Conservation (phyloP, 2,113 vertebrate genomes). For the Dromas ardeola region DNA sequence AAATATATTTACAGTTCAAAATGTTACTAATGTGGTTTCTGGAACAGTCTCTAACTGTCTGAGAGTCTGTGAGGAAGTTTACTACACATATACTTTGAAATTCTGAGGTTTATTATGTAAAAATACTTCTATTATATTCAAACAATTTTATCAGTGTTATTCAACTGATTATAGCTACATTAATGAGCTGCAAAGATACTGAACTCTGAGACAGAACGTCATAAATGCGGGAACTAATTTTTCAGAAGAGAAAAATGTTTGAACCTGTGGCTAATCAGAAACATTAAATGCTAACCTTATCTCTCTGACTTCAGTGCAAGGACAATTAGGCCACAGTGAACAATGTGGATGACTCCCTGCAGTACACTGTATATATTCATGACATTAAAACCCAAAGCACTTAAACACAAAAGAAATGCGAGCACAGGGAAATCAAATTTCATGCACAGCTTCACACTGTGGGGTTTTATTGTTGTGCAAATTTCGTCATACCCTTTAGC, state of each 20-base stretch:
- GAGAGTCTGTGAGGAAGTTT: not conserved
- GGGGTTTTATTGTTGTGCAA: not conserved
- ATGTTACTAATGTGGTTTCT: not conserved
- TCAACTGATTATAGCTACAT: not conserved
- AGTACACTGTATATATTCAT: not conserved
- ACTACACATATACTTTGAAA: not conserved
- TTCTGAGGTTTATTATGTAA: not conserved
- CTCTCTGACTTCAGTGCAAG: not conserved
- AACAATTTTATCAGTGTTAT: not conserved
- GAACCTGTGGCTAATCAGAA: not conserved
- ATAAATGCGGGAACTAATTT: not conserved
- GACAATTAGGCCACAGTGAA: not conserved
- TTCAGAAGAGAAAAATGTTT: not conserved
- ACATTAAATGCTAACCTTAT: not conserved
- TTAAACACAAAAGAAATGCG: not conserved
- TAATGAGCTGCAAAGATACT: not conserved
- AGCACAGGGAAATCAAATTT: not conserved
- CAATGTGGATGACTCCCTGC: not conserved
- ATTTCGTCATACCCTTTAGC: not conserved
- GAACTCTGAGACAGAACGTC: not conserved
- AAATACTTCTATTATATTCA: not conserved
- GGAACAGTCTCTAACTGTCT: not conserved
- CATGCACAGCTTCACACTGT: not conserved
- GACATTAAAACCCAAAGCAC: not conserved
- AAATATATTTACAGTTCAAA: not conserved